Base-by-base conservation (phyloP, 2,797 vertebrate genomes). In the Typhlichthys eigenmanni region DNA sequence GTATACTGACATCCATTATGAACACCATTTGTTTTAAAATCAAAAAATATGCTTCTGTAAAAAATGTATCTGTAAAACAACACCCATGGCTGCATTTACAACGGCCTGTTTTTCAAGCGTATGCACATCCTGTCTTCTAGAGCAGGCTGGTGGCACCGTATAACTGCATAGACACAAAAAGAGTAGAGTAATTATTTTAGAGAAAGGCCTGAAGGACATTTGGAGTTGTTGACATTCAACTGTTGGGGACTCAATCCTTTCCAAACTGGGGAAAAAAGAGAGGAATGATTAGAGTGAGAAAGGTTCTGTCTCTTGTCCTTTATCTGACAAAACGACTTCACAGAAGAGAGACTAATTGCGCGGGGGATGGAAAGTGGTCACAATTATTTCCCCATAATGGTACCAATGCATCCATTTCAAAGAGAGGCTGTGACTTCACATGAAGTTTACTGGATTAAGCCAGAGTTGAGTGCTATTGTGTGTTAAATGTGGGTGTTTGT, bases 301-400 rank as follows among this genome's bases (percentile, higher is more conserved):
- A 85, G 83, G 84, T 85, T 83, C 58, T 60, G 62, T 71, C 81
- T 80, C 75, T 72, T 74, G 76, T 85, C 78, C 72, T 78, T 85
- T 78, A 79, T 81, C 62, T 77, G 72, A 78, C 74, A 75, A 76
- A 38, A 85, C 70, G 60, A 85, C 85, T 84, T 81, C 82, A 82
- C 70, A 85, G 82, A 85, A 78, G 69, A 79, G 69, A 76, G 75
- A 80, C 74, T 87, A 88, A 91, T 87, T 89, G 81, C 68, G 49
- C 56, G 55, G 72, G 68, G 81, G 76, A 88, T 84, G 69, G 85
- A 88, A 88, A 88, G 80, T 83, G 79, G 74, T 77, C 75, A 84
- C 78, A 85, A 85, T 88, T 89, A 89, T 88, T 87, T 81, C 72
- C 63, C 75, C 71, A 79, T 82, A 83, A 89, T 82, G 76, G 76